Base-by-base conservation (phyloP, 2,113 vertebrate species). In the Stictonetta naevosa region DNA sequence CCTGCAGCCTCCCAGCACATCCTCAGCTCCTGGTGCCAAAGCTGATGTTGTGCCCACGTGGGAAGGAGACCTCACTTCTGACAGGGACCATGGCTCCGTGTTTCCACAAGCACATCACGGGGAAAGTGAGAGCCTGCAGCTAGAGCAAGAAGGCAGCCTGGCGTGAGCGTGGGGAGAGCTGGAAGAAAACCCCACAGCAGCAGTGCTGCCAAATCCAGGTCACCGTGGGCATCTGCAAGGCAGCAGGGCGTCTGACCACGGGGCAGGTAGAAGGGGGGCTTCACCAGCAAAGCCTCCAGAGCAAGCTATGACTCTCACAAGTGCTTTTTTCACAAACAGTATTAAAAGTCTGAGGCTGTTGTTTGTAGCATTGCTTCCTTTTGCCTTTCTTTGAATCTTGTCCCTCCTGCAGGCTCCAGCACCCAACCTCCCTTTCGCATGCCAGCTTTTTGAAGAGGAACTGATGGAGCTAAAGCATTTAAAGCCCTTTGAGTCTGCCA, bases 21-120 rank as follows among this genome's bases (percentile, higher is more conserved):
- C 46, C 44, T 34, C 36, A 29, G 56, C 34, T 62, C 34, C 68
- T 19, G 36, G 14, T 25, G 36, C 68, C 56, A 19, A 29, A n/a
- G 23, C 31, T 22, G 46, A 42, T 2, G 1, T 4, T 10, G 16
- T 60, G 34, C 55, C 53, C 3, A 2, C 0, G 1, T 42, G 33
- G 66, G 21, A 34, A 33, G 46, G 11, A 62, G 11, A 42, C 6
- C 34, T 60, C 6, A 36, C 16, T 26, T 34, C 21, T 14, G 40
- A 18, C 5, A 16, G 1, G 22, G 29, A 55, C 66, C 5, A 1
- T 1, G 13, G 67, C 46, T 63, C 81, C 34, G 58, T 46, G 2
- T 25, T 42, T 73, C 19, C 81, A 73, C 0, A 2, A 44, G 20
- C 34, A n/a, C 13, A 10, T 31, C 6, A 17, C 16, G 34, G 40